These are phyloP conservation scores for Oscheius sp. DNA, from an alignment of 2,888 invertebrate species.

Conservation along the genomic window DNA sequence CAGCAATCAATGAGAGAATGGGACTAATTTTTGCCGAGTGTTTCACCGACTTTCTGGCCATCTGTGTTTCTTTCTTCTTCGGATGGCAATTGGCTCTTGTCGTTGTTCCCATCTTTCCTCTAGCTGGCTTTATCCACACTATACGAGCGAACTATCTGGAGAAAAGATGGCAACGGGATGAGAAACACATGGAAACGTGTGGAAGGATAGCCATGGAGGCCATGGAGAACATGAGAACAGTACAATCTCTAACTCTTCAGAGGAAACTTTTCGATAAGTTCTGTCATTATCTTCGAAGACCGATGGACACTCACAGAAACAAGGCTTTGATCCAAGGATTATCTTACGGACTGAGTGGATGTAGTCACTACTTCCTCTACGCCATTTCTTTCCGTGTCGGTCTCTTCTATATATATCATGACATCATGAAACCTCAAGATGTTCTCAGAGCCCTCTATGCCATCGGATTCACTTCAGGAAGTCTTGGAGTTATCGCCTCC, in stretches of 20 bases:
- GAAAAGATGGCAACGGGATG: conserved; percentile 73
- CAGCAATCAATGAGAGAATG: conserved; percentile 72
- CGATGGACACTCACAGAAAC: conserved; percentile 39
- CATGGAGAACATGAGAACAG: conserved; percentile 72
- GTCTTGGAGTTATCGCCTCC: conserved; percentile 71
- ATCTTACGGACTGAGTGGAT: conserved; percentile 67
- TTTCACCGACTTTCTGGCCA: conserved; percentile 71
- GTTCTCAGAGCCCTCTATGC: conserved; percentile 75
- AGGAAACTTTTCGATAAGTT: conserved; percentile 67
- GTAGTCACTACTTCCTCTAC: conserved; percentile 71
- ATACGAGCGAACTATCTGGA: conserved; percentile 71
- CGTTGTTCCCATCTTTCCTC: conserved; percentile 71
- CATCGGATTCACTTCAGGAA: conserved; percentile 74
- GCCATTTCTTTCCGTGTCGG: conserved; percentile 71
- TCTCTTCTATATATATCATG: conserved; percentile 71
- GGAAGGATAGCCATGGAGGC: conserved; percentile 71
- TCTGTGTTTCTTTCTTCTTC: conserved; percentile 72
- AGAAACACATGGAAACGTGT: conserved; percentile 71
- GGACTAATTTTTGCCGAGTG: conserved; percentile 71
- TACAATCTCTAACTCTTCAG: conserved; percentile 72
- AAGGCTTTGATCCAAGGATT: conserved; percentile 57
- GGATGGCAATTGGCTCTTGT: conserved; percentile 72
- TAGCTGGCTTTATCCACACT: conserved; percentile 69
- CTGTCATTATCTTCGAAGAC: conserved; percentile 49
- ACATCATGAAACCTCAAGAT: conserved; percentile 71